Evolutionary conservation across 2,113 vertebrate species (phyloP), one percentile per base, ranked within the genome.

Genomic region (Pionites leucogaster): DNA sequence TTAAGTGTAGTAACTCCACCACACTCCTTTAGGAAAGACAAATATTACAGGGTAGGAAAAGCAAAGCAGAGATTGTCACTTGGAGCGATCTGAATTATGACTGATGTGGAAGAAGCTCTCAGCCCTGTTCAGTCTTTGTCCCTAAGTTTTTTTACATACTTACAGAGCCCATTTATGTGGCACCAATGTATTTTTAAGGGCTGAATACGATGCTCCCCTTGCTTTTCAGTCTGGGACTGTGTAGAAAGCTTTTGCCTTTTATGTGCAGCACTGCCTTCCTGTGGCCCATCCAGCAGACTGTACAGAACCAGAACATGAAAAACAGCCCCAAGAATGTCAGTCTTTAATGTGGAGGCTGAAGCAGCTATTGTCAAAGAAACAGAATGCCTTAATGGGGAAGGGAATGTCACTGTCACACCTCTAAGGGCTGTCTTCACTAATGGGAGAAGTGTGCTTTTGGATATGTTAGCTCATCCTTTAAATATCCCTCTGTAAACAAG

Each of bases 401-500:
- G 57, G 85, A 90, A 86, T 74, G 88, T 83, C 86, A 60, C 70
- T 84, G 90, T 83, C 81, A 8, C 95, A 90, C 92, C 95, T 96
- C 92, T 19, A 17, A 44, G 90, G 53, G 76, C 88, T 68, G 71
- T 86, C 93, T 70, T 78, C 69, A 7, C 75, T 59, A 57, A 17
- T 1, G 5, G 65, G 57, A 60, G 87, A 82, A 91, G 88, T 8
- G 81, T 53, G 82, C 86, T 78, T 92, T 95, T 86, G 35, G 88
- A 65, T n/a, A 88, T 0, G 22, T 96, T 95, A 93, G 91, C 92
- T 96, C 95, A 95, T 25, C 76, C 89, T 89, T 88, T 82, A 92
- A 93, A 93, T 93, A 96, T 96, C 86, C 83, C 77, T 93, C 77
- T 84, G 62, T 91, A 97, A 97, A 95, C 83, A 96, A 29, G 93